Conservation (phyloP, 2,797 vertebrate genomes). For the Intellagama lesueurii region DNA sequence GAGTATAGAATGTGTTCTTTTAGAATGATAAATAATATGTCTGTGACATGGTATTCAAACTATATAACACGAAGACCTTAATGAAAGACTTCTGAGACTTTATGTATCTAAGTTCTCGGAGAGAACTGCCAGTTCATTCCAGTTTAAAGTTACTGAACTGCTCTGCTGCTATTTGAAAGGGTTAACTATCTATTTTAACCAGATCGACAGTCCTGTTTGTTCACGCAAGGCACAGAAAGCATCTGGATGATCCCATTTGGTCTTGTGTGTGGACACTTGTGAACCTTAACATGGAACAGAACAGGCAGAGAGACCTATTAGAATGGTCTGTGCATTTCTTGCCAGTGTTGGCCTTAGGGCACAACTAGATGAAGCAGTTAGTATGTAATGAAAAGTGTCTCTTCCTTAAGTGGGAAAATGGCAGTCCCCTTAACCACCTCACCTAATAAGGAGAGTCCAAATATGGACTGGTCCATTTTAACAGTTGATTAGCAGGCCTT, state of each 20-base stretch:
- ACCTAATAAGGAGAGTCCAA: too few relatives aligned
- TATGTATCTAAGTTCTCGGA: too few relatives aligned
- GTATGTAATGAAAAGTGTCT: background rate
- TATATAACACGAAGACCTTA: too few relatives aligned
- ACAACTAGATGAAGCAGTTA: background rate
- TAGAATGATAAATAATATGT: too few relatives aligned
- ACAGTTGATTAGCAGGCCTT: too few relatives aligned
- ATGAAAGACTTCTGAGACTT: too few relatives aligned
- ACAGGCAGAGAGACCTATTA: background rate
- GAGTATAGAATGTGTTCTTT: too few relatives aligned
- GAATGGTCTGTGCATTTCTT: background rate
- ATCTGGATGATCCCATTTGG: background rate
- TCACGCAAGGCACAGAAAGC: background rate
- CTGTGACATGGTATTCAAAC: too few relatives aligned
- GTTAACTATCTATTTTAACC: background rate
- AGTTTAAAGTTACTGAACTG: background rate
- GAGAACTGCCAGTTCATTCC: background rate
- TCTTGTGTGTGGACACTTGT: background rate
- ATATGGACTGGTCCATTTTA: too few relatives aligned
- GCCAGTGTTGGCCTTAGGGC: background rate
- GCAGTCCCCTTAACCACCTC: too few relatives aligned
- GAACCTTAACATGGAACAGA: background rate
- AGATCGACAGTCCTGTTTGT: background rate
- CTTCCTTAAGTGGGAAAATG: background rate
- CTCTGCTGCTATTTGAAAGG: background rate